Evolutionary conservation across 1,140 invertebrate genomes (phyloP).

Genomic region (Catajapyx aquilonaris): DNA sequence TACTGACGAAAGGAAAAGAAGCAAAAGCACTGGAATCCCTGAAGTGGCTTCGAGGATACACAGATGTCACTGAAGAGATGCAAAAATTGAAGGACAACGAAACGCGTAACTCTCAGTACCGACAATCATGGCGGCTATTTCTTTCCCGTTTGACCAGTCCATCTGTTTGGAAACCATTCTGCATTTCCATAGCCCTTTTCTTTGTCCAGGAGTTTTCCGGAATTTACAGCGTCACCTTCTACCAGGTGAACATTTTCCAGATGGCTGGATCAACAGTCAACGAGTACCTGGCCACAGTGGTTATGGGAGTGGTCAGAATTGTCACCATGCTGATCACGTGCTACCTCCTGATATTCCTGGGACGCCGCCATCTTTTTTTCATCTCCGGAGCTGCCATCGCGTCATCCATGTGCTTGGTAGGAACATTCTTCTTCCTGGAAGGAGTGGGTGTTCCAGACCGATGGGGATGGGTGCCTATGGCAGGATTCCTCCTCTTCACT

Average conservation of each 20-base stretch:
- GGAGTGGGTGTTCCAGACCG: neutral
- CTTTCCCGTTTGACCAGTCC: neutral
- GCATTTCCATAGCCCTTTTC: neutral
- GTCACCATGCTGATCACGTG: neutral
- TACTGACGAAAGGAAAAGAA: conserved; percentile 14
- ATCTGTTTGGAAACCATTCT: neutral
- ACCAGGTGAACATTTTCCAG: neutral
- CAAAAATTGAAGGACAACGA: neutral
- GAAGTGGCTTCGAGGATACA: conserved; percentile 5
- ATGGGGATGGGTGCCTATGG: neutral
- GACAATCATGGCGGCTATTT: neutral
- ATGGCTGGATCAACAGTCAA: neutral
- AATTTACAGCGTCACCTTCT: neutral
- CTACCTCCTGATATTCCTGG: neutral
- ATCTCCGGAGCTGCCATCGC: neutral
- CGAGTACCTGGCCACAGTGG: neutral
- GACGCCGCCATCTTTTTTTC: neutral
- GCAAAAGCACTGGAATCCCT: conserved; percentile 16
- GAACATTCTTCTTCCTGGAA: neutral
- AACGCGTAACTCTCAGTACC: neutral
- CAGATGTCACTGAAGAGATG: neutral
- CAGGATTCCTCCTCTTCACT: neutral
- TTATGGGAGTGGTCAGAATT: neutral
- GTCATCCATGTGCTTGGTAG: neutral
- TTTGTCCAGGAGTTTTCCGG: neutral